These are phyloP conservation scores for Sipha flava DNA, from an alignment of 1,140 invertebrate species.

Conservation along the genomic window DNA sequence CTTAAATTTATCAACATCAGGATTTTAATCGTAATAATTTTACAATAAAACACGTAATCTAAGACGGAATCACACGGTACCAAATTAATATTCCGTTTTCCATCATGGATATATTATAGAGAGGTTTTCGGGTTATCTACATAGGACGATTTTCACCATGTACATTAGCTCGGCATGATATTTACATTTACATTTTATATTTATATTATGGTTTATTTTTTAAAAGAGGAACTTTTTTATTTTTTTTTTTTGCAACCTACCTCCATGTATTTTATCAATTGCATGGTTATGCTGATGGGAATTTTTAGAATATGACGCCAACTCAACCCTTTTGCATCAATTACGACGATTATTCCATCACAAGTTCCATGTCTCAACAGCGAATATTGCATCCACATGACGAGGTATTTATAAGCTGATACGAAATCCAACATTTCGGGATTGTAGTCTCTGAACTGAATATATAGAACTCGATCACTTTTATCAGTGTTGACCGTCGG, in stretches of 20 bases:
- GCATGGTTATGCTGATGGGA: not conserved
- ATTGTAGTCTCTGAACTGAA: not conserved
- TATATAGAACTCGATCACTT: not conserved
- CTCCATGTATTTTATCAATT: not conserved
- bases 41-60: too few species aligned
- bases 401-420: not conserved
- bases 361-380: not conserved
- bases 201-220: not conserved
- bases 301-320: slow-evolving; percentile 11
- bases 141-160: too few species aligned
- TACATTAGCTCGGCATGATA: too few species aligned
- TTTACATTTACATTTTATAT: not conserved
- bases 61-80: too few species aligned
- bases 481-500: not conserved
- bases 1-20: too few species aligned
- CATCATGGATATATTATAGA: too few species aligned
- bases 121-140: too few species aligned
- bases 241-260: not conserved
- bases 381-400: not conserved
- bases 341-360: not conserved
- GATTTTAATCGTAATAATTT: too few species aligned
- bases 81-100: too few species aligned
- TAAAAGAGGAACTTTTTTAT: too few species aligned
- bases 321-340: not conserved
- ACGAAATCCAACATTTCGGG: not conserved